Evolutionary conservation across 2,113 vertebrate genomes (phyloP).

Genomic region (Ciconia maguari): DNA sequence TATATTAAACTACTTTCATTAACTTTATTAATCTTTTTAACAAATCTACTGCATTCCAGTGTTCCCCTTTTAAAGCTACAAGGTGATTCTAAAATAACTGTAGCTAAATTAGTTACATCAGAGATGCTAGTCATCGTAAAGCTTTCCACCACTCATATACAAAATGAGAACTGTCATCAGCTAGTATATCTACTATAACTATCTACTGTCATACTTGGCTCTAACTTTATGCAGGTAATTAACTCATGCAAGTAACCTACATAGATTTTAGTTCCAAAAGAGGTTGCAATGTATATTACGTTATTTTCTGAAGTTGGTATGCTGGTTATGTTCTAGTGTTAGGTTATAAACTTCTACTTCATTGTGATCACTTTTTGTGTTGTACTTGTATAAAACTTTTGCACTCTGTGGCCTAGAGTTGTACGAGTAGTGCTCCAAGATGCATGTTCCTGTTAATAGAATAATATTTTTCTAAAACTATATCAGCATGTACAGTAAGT

Average conservation of each 20-base stretch:
- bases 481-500: background rate
- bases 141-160: background rate
- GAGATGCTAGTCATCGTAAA: background rate
- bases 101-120: background rate
- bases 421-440: background rate
- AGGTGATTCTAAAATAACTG: background rate
- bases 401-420: background rate
- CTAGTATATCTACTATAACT: background rate
- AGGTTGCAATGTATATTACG: background rate
- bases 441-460: background rate
- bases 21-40: conserved; percentile 14
- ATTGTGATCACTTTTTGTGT: background rate
- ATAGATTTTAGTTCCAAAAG: background rate
- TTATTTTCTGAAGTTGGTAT: background rate
- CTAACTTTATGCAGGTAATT: background rate
- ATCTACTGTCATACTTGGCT: background rate
- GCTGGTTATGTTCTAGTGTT: background rate
- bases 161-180: background rate
- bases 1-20: background rate
- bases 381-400: background rate
- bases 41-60: background rate
- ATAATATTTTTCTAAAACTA: background rate
- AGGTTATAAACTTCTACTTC: background rate
- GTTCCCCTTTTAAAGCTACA: background rate
- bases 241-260: background rate